phyloP scores from a whole-genome alignment of 2,113 vertebrate species.

The Phrynocephalus versicolor region DNA sequence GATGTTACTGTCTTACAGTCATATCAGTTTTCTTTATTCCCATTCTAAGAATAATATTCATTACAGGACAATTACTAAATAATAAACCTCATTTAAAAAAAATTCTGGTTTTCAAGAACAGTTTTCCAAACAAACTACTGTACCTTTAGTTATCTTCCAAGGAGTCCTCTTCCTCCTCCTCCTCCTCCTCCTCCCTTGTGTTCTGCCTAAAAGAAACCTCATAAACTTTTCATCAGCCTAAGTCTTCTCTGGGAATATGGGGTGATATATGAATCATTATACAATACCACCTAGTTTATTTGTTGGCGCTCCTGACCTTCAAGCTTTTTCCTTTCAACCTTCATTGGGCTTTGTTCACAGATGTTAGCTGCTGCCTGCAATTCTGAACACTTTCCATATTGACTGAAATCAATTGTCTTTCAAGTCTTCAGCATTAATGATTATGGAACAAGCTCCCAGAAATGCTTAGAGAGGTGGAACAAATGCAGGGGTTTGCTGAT shows the following conservation, averaged over 20 bases:
- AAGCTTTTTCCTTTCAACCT: constrained; percentile 21
- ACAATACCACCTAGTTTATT: not conserved
- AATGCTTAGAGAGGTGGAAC: constrained; percentile 33
- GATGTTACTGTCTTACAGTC: not conserved
- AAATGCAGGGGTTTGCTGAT: not conserved
- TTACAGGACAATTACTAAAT: not conserved
- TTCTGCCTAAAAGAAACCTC: not conserved
- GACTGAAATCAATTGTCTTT: constrained; percentile 7
- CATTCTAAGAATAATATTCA: not conserved
- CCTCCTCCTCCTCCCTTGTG: no score
- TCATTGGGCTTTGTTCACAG: constrained; percentile 17
- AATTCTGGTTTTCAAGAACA: not conserved
- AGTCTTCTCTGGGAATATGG: not conserved
- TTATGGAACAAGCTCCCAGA: constrained; percentile 3
- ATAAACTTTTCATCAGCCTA: not conserved
- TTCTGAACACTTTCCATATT: constrained; percentile 23
- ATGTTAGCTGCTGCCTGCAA: constrained; percentile 15
- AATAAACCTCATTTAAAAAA: not conserved
- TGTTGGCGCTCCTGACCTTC: not conserved
- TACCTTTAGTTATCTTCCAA: not conserved
- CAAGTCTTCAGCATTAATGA: constrained; percentile 23
- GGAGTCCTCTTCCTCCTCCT: no score
- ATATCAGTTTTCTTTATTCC: not conserved
- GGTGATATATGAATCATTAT: not conserved
- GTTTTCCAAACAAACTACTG: not conserved